Conservation (phyloP, 1,140 invertebrate species). For the Euschistus heros region DNA sequence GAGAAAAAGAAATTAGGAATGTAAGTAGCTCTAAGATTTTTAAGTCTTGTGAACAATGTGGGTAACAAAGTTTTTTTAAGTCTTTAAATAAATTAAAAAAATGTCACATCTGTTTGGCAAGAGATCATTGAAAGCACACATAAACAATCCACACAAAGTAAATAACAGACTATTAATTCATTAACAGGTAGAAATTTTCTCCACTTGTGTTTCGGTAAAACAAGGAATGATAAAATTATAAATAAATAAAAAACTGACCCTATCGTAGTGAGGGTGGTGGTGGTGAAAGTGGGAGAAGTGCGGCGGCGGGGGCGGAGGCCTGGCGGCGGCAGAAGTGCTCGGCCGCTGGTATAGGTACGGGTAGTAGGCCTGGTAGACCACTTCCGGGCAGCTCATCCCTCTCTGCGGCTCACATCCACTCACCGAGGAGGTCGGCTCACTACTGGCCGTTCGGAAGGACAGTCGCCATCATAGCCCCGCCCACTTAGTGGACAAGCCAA, state of each 20-base stretch:
- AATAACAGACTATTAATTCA: no score
- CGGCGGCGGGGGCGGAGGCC: slow-evolving; percentile 29
- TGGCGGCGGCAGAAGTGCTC: slow-evolving; percentile 37
- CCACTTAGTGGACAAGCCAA: neutral
- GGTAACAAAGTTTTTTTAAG: no score
- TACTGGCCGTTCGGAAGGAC: neutral
- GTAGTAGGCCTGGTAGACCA: slow-evolving; percentile 50
- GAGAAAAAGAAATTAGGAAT: no score
- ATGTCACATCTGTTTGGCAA: no score
- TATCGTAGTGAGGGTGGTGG: slow-evolving; percentile 40
- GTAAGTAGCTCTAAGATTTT: no score
- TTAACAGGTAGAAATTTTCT: no score
- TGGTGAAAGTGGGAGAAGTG: slow-evolving; percentile 35
- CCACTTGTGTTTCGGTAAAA: no score
- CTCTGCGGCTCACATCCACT: slow-evolving; percentile 12
- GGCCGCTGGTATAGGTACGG: slow-evolving; percentile 46
- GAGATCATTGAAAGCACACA: no score
- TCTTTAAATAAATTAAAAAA: no score
- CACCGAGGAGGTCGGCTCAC: neutral
- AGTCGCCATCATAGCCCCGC: neutral
- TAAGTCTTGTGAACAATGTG: no score
- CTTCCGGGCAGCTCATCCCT: slow-evolving; percentile 47
- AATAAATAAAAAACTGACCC: slow-evolving; percentile 36
- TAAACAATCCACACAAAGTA: no score
- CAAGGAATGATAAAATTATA: no score